These are phyloP conservation scores for Cygnus atratus DNA, from an alignment of 2,113 vertebrate genomes.

Conservation along the genomic window DNA sequence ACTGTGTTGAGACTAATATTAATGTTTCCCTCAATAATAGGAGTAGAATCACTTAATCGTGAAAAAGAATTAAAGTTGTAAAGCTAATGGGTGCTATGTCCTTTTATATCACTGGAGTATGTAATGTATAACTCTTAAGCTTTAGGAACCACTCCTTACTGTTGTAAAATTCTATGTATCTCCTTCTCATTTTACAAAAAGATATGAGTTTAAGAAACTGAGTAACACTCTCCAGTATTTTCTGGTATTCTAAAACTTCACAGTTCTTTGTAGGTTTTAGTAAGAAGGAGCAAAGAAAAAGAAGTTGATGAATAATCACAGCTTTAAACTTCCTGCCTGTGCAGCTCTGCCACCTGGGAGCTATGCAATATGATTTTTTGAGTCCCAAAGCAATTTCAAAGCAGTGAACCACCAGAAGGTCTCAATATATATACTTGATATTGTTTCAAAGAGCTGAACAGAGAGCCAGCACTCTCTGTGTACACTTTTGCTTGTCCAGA, in stretches of 20 bases:
- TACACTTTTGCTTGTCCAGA: neutral
- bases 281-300: neutral
- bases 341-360: neutral
- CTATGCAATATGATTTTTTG: neutral
- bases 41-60: neutral
- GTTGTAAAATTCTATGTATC: neutral
- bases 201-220: neutral
- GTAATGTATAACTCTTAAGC: neutral
- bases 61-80: neutral
- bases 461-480: accelerated
- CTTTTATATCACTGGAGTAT: neutral
- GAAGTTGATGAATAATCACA: neutral
- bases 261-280: neutral
- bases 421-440: neutral
- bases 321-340: neutral
- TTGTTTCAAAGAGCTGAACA: neutral
- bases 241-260: neutral
- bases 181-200: neutral
- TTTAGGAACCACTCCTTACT: neutral
- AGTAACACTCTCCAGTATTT: neutral
- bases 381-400: neutral
- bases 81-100: neutral
- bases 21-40: neutral
- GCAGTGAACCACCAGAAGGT: neutral
- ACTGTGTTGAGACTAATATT: neutral